Conservation (phyloP, 2,888 invertebrate genomes). For the Tipula unca region DNA sequence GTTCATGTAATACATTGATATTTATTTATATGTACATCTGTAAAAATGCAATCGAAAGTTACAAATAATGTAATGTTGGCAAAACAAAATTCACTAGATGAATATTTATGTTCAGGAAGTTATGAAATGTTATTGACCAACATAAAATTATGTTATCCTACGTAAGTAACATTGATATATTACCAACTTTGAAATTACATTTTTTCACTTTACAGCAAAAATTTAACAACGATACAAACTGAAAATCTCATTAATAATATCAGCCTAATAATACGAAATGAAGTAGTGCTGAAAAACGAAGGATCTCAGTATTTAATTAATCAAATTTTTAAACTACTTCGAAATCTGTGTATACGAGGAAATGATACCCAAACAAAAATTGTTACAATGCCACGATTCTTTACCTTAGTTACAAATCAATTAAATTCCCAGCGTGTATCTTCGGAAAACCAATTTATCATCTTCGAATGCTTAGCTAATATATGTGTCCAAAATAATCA, state of each 20-base stretch:
- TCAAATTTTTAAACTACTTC: neutral
- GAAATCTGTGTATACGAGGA: neutral
- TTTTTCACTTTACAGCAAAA: neutral
- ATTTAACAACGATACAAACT: neutral
- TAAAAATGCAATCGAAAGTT: neutral
- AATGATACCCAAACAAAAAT: neutral
- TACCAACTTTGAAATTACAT: neutral
- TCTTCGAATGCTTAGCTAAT: slow-evolving; percentile 35
- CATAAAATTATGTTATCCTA: neutral
- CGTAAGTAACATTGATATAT: neutral
- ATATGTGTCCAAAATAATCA: slow-evolving; percentile 34
- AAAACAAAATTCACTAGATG: neutral
- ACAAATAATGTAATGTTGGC: neutral
- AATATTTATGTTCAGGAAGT: neutral
- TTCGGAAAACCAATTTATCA: neutral
- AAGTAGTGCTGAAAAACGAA: neutral
- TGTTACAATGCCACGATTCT: neutral
- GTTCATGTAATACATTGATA: no score
- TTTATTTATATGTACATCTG: no score
- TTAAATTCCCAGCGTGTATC: neutral
- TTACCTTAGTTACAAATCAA: neutral
- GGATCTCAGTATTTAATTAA: neutral
- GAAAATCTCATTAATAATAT: neutral
- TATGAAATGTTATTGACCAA: neutral
- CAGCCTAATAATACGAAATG: neutral